Percentiles rank a stretch among this genome's conserved stretches.
Evolutionary conservation across 1,140 invertebrate species (phyloP).

Genomic region (Pachypeltis micranthus): DNA sequence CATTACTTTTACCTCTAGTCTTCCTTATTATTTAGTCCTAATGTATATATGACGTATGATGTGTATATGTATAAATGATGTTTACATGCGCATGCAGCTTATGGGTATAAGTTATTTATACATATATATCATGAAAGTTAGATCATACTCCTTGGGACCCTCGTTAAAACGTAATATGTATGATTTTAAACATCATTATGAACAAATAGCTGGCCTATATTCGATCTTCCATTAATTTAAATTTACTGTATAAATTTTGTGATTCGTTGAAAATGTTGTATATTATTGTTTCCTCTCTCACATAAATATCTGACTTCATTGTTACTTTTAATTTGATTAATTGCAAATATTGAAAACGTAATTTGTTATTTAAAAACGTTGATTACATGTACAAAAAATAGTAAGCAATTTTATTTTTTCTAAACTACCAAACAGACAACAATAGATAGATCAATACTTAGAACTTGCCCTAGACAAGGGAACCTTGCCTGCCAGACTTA

Average conservation of each 20-base stretch:
- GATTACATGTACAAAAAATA: background rate
- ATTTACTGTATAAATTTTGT: conserved; percentile 8
- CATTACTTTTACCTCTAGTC: conserved; percentile 18
- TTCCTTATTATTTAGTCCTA: conserved; percentile 16
- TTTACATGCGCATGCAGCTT: no score
- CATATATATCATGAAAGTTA: background rate
- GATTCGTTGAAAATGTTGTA: conserved; percentile 10
- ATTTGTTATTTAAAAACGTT: background rate
- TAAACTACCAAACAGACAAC: background rate
- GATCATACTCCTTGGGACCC: background rate
- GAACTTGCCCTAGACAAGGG: background rate
- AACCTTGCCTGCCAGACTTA: conserved; percentile 13
- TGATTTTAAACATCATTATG: conserved; percentile 17
- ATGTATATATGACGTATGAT: no score
- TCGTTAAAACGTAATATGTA: conserved; percentile 4
- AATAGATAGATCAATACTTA: background rate
- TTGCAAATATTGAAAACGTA: background rate
- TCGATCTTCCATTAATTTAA: conserved; percentile 20
- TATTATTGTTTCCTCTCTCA: conserved; percentile 5
- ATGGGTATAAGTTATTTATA: no score
- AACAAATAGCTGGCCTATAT: conserved; percentile 21
- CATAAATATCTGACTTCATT: no score
- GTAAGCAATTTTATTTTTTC: background rate
- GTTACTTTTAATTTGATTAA: conserved; percentile 7
- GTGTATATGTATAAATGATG: no score